Percentiles rank a stretch among this genome's conserved stretches.
Evolutionary conservation across 23 tunicate species (phyloP).

Genomic region (Trididemnum clinides): DNA sequence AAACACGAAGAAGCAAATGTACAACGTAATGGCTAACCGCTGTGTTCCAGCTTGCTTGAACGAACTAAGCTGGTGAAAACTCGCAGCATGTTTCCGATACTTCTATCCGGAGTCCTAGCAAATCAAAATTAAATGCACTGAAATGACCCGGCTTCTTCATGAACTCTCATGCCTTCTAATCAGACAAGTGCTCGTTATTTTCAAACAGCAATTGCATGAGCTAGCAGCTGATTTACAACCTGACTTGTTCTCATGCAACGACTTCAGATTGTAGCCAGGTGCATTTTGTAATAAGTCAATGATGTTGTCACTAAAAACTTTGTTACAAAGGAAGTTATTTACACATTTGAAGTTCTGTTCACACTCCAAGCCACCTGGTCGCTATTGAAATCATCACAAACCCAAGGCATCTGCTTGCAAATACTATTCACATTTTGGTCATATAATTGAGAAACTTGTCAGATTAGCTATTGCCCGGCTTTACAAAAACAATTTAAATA

Average conservation of each 20-base stretch:
- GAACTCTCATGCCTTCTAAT: slow-evolving; percentile 24
- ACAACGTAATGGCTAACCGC: background rate
- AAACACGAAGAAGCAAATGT: background rate
- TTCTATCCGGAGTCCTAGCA: background rate
- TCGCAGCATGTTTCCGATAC: slow-evolving; percentile 1
- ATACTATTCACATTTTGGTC: no score
- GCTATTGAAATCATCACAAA: no score
- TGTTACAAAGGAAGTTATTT: background rate
- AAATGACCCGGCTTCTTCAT: background rate
- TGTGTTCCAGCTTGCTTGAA: background rate
- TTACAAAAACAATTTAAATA: no score
- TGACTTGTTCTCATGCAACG: background rate
- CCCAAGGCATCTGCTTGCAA: no score
- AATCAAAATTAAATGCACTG: background rate
- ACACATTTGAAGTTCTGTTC: no score
- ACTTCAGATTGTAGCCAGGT: background rate
- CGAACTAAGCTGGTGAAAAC: background rate
- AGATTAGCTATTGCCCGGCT: no score
- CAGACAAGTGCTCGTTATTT: background rate
- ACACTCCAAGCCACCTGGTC: no score
- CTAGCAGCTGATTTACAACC: background rate
- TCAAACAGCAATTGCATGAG: background rate
- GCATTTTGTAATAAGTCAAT: background rate
- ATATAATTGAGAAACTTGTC: no score
- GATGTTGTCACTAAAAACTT: background rate